Percentiles rank a stretch among this genome's conserved stretches.
Evolutionary conservation across 2,888 invertebrate species (phyloP).

Genomic region (Platerodrilus igneus): DNA sequence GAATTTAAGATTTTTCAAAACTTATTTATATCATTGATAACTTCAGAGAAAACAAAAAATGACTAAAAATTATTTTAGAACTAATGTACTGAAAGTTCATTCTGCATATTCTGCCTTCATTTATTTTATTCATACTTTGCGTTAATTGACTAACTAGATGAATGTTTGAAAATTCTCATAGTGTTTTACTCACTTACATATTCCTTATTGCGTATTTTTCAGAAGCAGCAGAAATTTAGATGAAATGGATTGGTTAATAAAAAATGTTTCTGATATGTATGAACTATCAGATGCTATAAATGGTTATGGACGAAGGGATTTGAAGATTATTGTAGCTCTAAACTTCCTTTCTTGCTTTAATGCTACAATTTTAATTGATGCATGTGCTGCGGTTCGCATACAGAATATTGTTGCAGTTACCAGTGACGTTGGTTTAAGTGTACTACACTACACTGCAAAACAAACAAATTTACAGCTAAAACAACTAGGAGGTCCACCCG

Average conservation of each 20-base stretch:
- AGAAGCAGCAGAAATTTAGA: no score
- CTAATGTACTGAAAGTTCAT: no score
- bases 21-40: no score
- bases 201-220: no score
- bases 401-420: conserved; percentile 56
- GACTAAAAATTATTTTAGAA: no score
- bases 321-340: conserved; percentile 54
- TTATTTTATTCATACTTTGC: no score
- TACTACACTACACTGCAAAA: conserved; percentile 45
- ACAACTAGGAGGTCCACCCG: conserved; percentile 57
- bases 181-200: background rate
- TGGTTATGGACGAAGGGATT: conserved; percentile 47
- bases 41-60: no score
- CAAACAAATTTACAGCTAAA: conserved; percentile 48
- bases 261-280: conserved; percentile 42
- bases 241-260: conserved; percentile 34
- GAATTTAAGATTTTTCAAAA: no score
- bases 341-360: conserved; percentile 56
- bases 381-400: conserved; percentile 44
- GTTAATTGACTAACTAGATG: no score
- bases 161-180: conserved; percentile 1
- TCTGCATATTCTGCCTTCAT: no score
- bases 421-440: conserved; percentile 53
- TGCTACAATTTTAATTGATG: conserved; percentile 50
- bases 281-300: conserved; percentile 52